Conservation (phyloP, 2,797 vertebrate species). For the Argentina silus region DNA sequence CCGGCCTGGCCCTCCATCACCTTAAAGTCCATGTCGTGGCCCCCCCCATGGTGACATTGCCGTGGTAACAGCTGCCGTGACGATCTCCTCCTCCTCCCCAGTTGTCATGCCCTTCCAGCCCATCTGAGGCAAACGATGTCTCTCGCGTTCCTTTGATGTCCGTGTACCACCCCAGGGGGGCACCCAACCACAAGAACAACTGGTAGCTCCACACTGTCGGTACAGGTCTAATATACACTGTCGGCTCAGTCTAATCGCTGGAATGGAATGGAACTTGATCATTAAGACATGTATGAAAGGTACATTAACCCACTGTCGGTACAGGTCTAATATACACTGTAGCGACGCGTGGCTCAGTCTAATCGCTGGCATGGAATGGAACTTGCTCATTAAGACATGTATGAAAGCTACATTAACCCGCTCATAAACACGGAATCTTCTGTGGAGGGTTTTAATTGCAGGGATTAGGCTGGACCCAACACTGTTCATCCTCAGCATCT, state of each 20-base stretch:
- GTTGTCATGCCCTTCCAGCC: slow-evolving; percentile 48
- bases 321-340: background rate
- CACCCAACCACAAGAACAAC: slow-evolving; percentile 70
- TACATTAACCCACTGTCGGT: background rate
- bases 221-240: background rate
- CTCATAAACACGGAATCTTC: too few species aligned
- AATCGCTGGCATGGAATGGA: background rate
- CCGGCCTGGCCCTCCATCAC: slow-evolving; percentile 6
- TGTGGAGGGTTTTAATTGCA: too few species aligned
- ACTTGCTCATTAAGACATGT: too few species aligned
- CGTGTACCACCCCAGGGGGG: slow-evolving; percentile 47
- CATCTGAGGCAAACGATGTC: slow-evolving; percentile 52
- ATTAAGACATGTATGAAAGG: too few species aligned
- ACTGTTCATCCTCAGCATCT: slow-evolving; percentile 59
- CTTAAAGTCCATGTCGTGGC: background rate
- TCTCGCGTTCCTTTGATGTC: slow-evolving; percentile 59
- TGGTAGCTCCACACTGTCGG: slow-evolving; percentile 42
- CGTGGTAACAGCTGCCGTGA: slow-evolving; percentile 59
- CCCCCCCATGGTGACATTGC: slow-evolving; percentile 44
- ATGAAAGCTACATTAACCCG: too few species aligned
- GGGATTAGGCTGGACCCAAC: slow-evolving; percentile 22
- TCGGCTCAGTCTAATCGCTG: slow-evolving; percentile 42
- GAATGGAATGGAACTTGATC: too few species aligned
- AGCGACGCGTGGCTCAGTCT: slow-evolving; percentile 53
- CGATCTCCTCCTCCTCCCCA: slow-evolving; percentile 25